These are phyloP conservation scores for Gavia stellata DNA, from an alignment of 2,113 vertebrate genomes.

Conservation along the genomic window DNA sequence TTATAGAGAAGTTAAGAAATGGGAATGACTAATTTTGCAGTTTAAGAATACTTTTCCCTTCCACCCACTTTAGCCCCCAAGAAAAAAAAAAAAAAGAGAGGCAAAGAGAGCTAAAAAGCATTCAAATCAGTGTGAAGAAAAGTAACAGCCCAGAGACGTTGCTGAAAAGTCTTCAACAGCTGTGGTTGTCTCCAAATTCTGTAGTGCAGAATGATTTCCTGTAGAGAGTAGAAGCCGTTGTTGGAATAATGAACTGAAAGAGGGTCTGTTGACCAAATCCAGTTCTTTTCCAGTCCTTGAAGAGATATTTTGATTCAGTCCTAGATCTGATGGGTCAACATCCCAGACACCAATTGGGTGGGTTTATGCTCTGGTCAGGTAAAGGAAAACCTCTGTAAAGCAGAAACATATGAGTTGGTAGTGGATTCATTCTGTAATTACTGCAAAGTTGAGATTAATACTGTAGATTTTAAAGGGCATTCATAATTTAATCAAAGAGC, in stretches of 20 bases:
- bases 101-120: neutral
- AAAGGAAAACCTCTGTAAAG: neutral
- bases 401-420: neutral
- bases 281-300: neutral
- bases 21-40: constrained; percentile 20
- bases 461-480: neutral
- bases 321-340: neutral
- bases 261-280: neutral
- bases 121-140: neutral
- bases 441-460: neutral
- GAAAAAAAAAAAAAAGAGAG: neutral
- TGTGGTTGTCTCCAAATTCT: neutral
- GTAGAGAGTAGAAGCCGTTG: neutral
- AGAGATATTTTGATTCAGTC: neutral
- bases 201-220: neutral
- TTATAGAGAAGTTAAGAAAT: constrained; percentile 21
- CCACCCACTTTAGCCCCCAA: neutral
- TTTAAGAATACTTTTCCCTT: neutral
- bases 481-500: neutral
- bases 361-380: neutral
- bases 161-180: neutral
- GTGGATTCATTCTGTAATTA: neutral
- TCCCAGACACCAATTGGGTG: neutral
- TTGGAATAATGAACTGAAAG: neutral
- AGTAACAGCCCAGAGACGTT: neutral